Conservation (phyloP, 2,113 vertebrate species). For the Malurus melanocephalus region DNA sequence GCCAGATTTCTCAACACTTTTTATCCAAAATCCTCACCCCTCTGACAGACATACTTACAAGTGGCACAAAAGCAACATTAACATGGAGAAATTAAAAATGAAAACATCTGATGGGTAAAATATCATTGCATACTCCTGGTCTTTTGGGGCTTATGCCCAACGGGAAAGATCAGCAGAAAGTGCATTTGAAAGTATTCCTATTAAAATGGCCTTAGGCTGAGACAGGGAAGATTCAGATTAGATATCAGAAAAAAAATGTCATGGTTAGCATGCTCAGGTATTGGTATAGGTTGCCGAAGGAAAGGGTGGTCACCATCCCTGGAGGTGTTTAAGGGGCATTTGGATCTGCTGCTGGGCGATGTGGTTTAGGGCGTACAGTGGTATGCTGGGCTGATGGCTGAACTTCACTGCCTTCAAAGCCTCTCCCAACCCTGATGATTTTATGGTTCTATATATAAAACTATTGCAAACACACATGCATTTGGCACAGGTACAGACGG, state of each 20-base stretch:
- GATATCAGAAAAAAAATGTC: not conserved
- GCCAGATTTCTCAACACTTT: not conserved
- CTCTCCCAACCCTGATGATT: not conserved
- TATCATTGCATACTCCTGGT: too few relatives aligned
- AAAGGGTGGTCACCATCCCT: too few relatives aligned
- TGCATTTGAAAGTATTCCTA: not conserved
- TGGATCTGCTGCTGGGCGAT: not conserved
- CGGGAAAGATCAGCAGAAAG: not conserved
- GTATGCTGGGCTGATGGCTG: too few relatives aligned
- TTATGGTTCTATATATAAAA: not conserved
- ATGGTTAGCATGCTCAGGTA: rapidly evolving
- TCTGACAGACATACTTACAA: not conserved
- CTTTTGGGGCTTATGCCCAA: not conserved
- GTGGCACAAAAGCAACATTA: not conserved
- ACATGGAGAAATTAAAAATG: not conserved
- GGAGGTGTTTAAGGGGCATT: too few relatives aligned
- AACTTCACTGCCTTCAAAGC: not conserved
- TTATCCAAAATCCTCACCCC: not conserved
- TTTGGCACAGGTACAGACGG: not conserved
- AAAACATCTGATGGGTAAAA: not conserved
- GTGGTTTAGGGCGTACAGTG: too few relatives aligned
- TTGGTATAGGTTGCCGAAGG: not conserved
- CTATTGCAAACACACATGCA: not conserved
- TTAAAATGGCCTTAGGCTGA: not conserved
- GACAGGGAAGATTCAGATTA: not conserved